Evolutionary conservation across 2,797 vertebrate species (phyloP).

Genomic region (Columba guinea): DNA sequence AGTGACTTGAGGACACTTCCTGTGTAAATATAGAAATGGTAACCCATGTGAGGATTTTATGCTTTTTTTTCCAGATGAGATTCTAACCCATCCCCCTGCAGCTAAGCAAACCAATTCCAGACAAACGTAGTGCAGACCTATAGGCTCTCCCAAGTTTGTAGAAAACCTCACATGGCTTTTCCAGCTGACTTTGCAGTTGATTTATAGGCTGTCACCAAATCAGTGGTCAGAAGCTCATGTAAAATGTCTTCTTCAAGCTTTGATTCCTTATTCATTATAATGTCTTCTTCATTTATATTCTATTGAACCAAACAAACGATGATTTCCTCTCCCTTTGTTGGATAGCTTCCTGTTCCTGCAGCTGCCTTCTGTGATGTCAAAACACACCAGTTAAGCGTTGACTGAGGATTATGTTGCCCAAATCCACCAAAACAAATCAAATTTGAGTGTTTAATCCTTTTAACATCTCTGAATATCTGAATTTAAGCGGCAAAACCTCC

Average conservation of each 20-base stretch:
- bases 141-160: background rate
- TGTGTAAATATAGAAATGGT: background rate
- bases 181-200: background rate
- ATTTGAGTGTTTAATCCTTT: background rate
- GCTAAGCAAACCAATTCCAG: background rate
- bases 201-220: slow-evolving; percentile 38
- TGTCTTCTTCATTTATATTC: slow-evolving; percentile 60
- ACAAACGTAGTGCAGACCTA: background rate
- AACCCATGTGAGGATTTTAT: background rate
- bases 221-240: background rate
- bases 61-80: background rate
- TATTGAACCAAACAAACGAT: slow-evolving; percentile 32
- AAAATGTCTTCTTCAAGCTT: slow-evolving; percentile 50
- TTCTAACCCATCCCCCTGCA: background rate
- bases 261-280: slow-evolving; percentile 44
- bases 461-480: background rate
- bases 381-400: background rate
- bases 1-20: background rate
- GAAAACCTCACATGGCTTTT: background rate
- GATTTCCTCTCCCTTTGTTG: slow-evolving; percentile 61
- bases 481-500: background rate
- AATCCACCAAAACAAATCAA: slow-evolving; percentile 22
- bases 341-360: slow-evolving; percentile 46
- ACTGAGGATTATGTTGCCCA: background rate
- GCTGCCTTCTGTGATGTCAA: slow-evolving; percentile 49